These are phyloP conservation scores for Echinops telfairi DNA, from an alignment of 2,113 vertebrate species.

Conservation along the genomic window DNA sequence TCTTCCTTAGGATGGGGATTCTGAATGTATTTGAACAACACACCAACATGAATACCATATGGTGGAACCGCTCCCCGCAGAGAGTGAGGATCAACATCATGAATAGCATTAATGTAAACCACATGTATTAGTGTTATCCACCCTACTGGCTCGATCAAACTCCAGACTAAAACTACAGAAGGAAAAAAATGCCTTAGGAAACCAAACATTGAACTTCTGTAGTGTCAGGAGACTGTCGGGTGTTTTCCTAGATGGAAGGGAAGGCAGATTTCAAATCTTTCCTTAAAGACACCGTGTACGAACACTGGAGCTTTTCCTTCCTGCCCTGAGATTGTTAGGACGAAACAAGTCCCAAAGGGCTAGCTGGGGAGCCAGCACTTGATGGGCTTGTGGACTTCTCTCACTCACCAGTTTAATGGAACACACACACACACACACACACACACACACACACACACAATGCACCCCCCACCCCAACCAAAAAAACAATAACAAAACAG, in stretches of 20 bases:
- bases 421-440: background rate
- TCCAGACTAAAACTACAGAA: slow-evolving; percentile 41
- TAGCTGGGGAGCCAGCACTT: slow-evolving; percentile 29
- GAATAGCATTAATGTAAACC: slow-evolving; percentile 83
- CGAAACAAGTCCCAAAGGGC: background rate
- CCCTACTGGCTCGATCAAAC: slow-evolving; percentile 18
- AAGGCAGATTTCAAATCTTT: background rate
- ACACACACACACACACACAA: no score
- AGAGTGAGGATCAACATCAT: slow-evolving; percentile 72
- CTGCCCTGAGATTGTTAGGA: slow-evolving; percentile 6
- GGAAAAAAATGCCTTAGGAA: slow-evolving; percentile 24
- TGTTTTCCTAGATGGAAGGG: background rate
- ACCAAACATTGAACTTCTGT: slow-evolving; percentile 26
- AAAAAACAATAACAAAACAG: background rate
- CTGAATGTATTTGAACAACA: slow-evolving; percentile 71
- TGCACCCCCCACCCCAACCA: background rate
- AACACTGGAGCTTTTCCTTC: background rate
- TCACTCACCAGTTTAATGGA: background rate
- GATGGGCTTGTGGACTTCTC: background rate
- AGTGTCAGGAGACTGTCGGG: background rate
- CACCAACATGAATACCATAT: slow-evolving; percentile 78
- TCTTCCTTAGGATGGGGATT: slow-evolving; percentile 64
- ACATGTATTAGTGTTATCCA: slow-evolving; percentile 72
- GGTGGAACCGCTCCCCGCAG: slow-evolving; percentile 73
- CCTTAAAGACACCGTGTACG: background rate